phyloP scores from a whole-genome alignment of 2,797 vertebrate species.

The Danio kyathit region DNA sequence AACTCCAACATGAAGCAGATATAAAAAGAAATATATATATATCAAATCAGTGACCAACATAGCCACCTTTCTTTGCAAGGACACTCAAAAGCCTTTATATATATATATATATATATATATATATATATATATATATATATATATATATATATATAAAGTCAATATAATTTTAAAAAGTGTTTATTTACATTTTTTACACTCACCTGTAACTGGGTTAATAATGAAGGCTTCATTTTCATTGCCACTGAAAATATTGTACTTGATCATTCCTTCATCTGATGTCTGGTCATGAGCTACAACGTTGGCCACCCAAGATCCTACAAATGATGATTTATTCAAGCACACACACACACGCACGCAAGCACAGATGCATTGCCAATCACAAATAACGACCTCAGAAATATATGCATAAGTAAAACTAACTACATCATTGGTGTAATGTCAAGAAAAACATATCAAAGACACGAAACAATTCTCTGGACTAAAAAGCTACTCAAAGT shows the following conservation, averaged over 20 bases:
- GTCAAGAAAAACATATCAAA: not conserved
- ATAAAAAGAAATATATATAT: too few species aligned
- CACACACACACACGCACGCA: conserved; percentile 12
- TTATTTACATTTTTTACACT: conserved; percentile 12
- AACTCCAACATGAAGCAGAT: too few species aligned
- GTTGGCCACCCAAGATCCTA: conserved; percentile 83
- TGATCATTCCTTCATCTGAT: conserved; percentile 73
- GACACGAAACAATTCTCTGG: not conserved
- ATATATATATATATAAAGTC: too few species aligned
- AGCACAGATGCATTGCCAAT: not conserved
- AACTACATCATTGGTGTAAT: conserved; percentile 8
- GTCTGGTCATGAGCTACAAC: conserved; percentile 80
- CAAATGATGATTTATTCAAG: conserved; percentile 9
- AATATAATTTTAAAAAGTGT: too few species aligned
- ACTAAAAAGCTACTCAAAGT: conserved; percentile 27
- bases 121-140: too few species aligned
- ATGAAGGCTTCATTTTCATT: conserved; percentile 83
- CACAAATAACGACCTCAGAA: conserved; percentile 10
- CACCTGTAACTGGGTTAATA: conserved; percentile 85
- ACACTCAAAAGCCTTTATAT: too few species aligned
- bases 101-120: too few species aligned
- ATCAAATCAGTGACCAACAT: too few species aligned
- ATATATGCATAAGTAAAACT: not conserved
- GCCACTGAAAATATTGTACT: conserved; percentile 85
- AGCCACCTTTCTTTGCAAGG: too few species aligned